These are phyloP conservation scores for Myotis myotis DNA, from an alignment of 2,797 vertebrate genomes.

Conservation along the genomic window DNA sequence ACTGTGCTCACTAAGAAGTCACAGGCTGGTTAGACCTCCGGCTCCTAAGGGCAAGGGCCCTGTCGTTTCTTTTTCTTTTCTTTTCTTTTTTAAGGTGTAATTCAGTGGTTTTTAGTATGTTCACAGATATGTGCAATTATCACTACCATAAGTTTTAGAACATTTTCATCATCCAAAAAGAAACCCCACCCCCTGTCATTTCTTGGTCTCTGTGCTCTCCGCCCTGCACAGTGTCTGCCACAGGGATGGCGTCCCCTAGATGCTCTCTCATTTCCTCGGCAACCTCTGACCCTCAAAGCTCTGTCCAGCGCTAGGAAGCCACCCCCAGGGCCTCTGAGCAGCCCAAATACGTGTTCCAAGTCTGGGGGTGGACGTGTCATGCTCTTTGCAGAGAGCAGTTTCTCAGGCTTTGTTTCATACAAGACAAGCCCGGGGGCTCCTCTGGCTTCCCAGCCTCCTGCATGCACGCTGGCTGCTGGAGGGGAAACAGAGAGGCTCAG, in stretches of 20 bases:
- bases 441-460: background rate
- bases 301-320: background rate
- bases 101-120: too few species aligned
- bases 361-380: background rate
- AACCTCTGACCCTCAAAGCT: background rate
- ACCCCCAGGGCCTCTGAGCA: background rate
- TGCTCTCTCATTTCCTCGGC: background rate
- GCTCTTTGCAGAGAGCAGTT: background rate
- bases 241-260: background rate
- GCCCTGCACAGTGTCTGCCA: background rate
- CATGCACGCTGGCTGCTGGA: background rate
- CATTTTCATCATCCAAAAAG: too few species aligned
- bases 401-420: background rate
- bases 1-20: background rate
- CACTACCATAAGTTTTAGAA: too few species aligned
- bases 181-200: too few species aligned
- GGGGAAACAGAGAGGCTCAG: background rate
- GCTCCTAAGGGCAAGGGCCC: background rate
- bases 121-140: too few species aligned
- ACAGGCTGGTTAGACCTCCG: background rate
- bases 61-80: background rate
- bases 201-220: background rate
- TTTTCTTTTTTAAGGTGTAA: too few species aligned
- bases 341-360: background rate
- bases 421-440: background rate